Evolutionary conservation across 92 coral and sea anemone species (phyloP), one percentile per base, ranked within the genome.

Genomic region (Epizoanthus ramosus): DNA sequence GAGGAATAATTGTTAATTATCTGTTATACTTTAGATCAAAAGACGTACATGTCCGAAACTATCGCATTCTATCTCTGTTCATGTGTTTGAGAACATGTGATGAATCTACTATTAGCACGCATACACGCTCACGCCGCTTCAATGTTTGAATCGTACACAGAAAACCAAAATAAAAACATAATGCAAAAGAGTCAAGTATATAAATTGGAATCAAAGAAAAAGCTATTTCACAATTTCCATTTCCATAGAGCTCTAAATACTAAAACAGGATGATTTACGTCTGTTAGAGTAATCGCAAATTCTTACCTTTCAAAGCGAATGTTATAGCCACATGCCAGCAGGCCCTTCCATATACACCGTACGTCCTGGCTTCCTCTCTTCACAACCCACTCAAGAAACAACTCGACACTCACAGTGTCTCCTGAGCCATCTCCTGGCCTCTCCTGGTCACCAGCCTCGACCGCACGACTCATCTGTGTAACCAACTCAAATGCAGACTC

Each of bases 241-340:
- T 70, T 35, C 17, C 10, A 70, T 12, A 13, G 16, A n/a, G 9
- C 45, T 21, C 37, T 18, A 22, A 33, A 47, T 47, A 47, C 53
- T 47, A 7, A 47, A 47, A 47, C 53, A 47, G 0, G 14, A 47
- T 12, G 53, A 47, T 45, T 45, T 45, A 10, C 9, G 53, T 45
- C 53, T 0, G 14, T 14, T 73, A 8, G 15, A 23, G 10, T 73
- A 0, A 52, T 9, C 35, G 64, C 31, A 24, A 25, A 10, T 63
- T 63, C 91, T 52, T 35, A 94, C 99, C 99, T 92, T 79, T 90
- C 87, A 73, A 94, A 91, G 37, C 85, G 88, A 41, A 96, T 83
- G 80, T 93, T 94, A 80, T 94, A 96, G 41, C 99, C 99, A 84
- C 99, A 96, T 54, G 96, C 96, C 31, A 88, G 87, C 13, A 92